phyloP scores from a whole-genome alignment of 2,113 vertebrate species.

The Micromys minutus region DNA sequence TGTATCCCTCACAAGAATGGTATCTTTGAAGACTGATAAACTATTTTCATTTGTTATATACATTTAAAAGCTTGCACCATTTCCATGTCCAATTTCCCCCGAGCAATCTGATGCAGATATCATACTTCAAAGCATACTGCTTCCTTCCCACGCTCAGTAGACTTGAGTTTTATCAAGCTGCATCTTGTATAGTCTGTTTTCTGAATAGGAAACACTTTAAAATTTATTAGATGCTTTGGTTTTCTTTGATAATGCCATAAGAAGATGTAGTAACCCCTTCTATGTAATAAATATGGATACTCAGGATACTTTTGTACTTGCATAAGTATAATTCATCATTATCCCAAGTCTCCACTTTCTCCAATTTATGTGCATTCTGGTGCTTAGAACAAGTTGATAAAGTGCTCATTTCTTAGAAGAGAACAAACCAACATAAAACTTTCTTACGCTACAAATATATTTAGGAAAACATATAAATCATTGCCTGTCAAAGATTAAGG shows the following conservation, averaged over 20 bases:
- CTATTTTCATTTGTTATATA: constrained; percentile 33
- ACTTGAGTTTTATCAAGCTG: constrained; percentile 5
- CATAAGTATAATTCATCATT: constrained; percentile 47
- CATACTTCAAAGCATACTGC: background rate
- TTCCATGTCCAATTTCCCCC: constrained; percentile 16
- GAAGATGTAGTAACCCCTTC: background rate
- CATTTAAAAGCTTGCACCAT: background rate
- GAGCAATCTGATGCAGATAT: background rate
- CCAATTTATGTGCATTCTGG: constrained; percentile 48
- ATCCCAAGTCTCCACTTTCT: constrained; percentile 20
- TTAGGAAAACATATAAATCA: constrained; percentile 72
- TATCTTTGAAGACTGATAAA: background rate
- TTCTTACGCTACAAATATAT: constrained; percentile 27
- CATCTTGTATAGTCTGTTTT: background rate
- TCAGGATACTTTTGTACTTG: background rate
- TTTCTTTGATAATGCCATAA: constrained; percentile 15
- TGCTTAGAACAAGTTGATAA: constrained; percentile 41
- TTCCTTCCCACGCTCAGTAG: background rate
- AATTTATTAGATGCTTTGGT: constrained; percentile 33
- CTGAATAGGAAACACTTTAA: background rate
- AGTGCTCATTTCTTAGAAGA: constrained; percentile 70
- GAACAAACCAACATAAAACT: constrained; percentile 27
- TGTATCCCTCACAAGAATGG: background rate
- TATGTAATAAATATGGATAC: constrained; percentile 56
- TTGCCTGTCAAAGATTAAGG: constrained; percentile 68